These are phyloP conservation scores for Chanos chanos DNA, from an alignment of 2,797 vertebrate genomes.

Conservation along the genomic window DNA sequence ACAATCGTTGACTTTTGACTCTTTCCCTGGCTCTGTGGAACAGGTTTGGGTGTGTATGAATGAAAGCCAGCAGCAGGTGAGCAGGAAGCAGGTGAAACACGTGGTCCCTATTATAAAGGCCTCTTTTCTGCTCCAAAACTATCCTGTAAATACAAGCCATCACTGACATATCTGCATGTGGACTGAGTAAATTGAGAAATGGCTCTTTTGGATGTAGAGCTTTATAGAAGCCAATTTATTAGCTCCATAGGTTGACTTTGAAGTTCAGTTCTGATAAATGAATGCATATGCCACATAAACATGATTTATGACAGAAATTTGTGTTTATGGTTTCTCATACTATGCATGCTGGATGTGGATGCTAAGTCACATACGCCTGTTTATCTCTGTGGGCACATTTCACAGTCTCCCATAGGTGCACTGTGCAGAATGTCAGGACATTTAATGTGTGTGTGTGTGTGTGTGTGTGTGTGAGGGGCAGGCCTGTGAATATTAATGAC, in stretches of 20 bases:
- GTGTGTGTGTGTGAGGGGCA: constrained; percentile 30
- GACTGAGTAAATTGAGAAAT: too few relatives aligned
- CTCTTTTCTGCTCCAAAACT: too few relatives aligned
- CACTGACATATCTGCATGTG: too few relatives aligned
- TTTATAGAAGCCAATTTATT: too few relatives aligned
- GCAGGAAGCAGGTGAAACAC: constrained; percentile 18
- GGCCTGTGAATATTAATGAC: constrained; percentile 64
- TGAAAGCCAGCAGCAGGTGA: constrained; percentile 12
- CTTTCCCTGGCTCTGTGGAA: constrained; percentile 1
- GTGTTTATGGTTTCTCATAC: not conserved
- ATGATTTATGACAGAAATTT: not conserved
- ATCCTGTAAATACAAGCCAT: too few relatives aligned
- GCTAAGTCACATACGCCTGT: constrained; percentile 4
- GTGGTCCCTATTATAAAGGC: too few relatives aligned
- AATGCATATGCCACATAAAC: not conserved
- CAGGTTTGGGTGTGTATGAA: constrained; percentile 11
- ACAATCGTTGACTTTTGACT: too few relatives aligned
- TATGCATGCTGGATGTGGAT: not conserved
- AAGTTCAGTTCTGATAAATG: too few relatives aligned
- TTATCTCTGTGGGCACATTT: constrained; percentile 16
- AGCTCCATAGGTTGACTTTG: too few relatives aligned
- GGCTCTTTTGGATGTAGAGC: too few relatives aligned
- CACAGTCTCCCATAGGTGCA: constrained; percentile 24
- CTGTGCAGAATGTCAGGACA: constrained; percentile 19
- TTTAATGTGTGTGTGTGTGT: not conserved